Evolutionary conservation across 2,888 invertebrate genomes (phyloP).

Genomic region (Plagiodera versicolora): DNA sequence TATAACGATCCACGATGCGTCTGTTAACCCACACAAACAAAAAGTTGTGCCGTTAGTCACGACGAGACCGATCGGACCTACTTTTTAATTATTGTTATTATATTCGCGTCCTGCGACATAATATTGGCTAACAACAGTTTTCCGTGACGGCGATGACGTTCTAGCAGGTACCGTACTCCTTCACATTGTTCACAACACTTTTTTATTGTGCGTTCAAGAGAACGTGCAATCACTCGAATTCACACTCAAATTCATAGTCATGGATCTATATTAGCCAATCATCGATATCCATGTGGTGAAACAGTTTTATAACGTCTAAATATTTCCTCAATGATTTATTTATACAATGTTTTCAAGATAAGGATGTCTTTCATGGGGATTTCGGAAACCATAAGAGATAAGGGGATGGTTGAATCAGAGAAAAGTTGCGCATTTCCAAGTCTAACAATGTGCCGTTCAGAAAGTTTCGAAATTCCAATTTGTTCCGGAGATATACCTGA

Average conservation of each 20-base stretch:
- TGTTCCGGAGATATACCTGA: too few species aligned
- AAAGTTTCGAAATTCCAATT: too few species aligned
- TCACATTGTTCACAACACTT: constrained; percentile 1
- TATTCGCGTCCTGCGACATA: constrained; percentile 10
- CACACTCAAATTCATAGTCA: background rate
- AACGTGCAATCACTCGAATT: background rate
- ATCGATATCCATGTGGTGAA: too few species aligned
- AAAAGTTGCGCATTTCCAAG: too few species aligned
- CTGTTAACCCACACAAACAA: constrained; percentile 20
- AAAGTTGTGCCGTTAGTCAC: constrained; percentile 26
- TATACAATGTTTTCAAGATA: too few species aligned
- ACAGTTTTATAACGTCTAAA: too few species aligned
- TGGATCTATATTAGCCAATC: too few species aligned
- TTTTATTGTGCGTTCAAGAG: background rate
- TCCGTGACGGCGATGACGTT: constrained; percentile 3
- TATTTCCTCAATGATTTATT: too few species aligned
- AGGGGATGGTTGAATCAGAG: too few species aligned
- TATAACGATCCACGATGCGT: constrained; percentile 22
- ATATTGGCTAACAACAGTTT: constrained; percentile 7
- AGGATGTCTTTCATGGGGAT: too few species aligned
- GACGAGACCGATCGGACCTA: constrained; percentile 24
- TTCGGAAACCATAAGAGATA: too few species aligned
- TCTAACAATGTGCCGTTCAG: too few species aligned
- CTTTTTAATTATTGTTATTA: constrained; percentile 26
- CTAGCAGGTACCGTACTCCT: constrained; percentile 1